phyloP scores from a whole-genome alignment of 2,888 invertebrate genomes.

The Drosophila ochracea region DNA sequence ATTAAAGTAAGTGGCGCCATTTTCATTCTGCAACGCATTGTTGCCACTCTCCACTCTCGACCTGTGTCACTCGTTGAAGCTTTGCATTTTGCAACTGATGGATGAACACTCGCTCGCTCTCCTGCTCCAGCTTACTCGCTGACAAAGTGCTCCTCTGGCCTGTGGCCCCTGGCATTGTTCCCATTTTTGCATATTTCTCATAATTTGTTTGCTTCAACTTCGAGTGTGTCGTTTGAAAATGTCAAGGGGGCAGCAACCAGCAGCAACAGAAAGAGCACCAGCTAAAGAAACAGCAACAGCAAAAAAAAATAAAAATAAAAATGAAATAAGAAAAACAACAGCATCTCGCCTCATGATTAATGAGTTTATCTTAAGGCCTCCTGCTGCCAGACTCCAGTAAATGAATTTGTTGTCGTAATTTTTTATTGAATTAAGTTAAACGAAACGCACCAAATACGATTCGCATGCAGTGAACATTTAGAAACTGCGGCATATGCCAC shows the following conservation, averaged over 20 bases:
- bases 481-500: not conserved
- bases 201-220: constrained; percentile 53
- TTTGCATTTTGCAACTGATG: constrained; percentile 32
- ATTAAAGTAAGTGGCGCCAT: constrained; percentile 77
- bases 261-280: constrained; percentile 2
- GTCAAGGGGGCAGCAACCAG: constrained; percentile 39
- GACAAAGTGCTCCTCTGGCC: constrained; percentile 32
- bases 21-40: constrained; percentile 55
- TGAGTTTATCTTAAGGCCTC: constrained; percentile 45
- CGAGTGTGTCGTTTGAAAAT: constrained; percentile 46
- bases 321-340: constrained; percentile 2
- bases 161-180: constrained; percentile 26
- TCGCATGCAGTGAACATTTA: constrained; percentile 13
- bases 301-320: not conserved
- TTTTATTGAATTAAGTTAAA: constrained; percentile 33
- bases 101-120: constrained; percentile 38
- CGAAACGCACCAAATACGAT: constrained; percentile 26
- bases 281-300: not conserved
- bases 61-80: constrained; percentile 25
- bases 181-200: constrained; percentile 47
- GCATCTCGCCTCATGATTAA: constrained; percentile 41
- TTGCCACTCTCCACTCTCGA: constrained; percentile 14
- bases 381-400: constrained; percentile 9
- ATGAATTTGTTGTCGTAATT: constrained; percentile 39
- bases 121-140: not conserved